These are phyloP conservation scores for Gryon sp. DNA, from an alignment of 1,140 invertebrate species.

Conservation along the genomic window DNA sequence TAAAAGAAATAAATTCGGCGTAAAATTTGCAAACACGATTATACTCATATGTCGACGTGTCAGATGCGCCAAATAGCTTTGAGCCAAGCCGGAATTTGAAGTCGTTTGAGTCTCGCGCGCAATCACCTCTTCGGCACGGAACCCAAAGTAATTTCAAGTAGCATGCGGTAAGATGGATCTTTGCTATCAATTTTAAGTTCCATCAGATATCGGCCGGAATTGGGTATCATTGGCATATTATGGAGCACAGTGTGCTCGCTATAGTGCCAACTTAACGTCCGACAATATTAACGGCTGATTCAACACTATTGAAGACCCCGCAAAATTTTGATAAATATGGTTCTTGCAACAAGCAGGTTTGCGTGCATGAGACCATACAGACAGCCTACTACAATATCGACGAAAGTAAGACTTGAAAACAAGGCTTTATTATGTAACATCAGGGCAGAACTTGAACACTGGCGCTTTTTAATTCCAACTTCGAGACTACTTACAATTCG, in stretches of 20 bases:
- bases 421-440: conserved; percentile 67
- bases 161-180: conserved; percentile 65
- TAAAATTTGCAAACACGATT: conserved; percentile 55
- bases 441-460: conserved; percentile 47
- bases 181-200: conserved; percentile 62
- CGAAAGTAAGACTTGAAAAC: not conserved
- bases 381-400: not conserved
- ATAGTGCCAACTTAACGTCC: conserved; percentile 67
- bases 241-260: conserved; percentile 46
- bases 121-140: conserved; percentile 61
- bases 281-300: conserved; percentile 66
- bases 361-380: conserved; percentile 25
- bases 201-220: conserved; percentile 49
- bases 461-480: conserved; percentile 64
- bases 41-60: conserved; percentile 52
- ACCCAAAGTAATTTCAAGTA: conserved; percentile 61
- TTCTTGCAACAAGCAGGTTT: conserved; percentile 1
- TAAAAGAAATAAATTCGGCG: conserved; percentile 12
- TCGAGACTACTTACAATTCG: conserved; percentile 16
- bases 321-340: conserved; percentile 69
- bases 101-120: conserved; percentile 53
- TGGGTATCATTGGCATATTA: conserved; percentile 48
- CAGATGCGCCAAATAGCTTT: conserved; percentile 55
- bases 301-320: conserved; percentile 66
- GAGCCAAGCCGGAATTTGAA: conserved; percentile 48